Conservation (phyloP, 2,888 invertebrate genomes). For the Meganola albula region DNA sequence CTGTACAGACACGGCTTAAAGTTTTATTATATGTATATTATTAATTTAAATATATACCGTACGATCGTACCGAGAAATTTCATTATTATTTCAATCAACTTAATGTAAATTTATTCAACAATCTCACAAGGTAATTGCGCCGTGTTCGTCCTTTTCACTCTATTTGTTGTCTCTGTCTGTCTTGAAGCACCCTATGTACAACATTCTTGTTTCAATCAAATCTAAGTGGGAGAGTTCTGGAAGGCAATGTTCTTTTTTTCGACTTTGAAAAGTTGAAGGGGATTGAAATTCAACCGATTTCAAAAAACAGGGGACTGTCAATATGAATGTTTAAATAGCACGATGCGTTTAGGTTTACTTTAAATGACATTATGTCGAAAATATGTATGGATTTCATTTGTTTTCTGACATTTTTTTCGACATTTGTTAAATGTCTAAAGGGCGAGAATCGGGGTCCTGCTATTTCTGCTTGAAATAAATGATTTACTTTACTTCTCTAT, state of each 20-base stretch:
- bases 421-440: no score
- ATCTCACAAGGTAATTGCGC: slow-evolving; percentile 77
- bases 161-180: slow-evolving; percentile 32
- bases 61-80: slow-evolving; percentile 72
- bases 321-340: no score
- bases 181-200: slow-evolving; percentile 53
- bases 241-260: slow-evolving; percentile 51
- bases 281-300: no score
- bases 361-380: no score
- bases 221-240: slow-evolving; percentile 49
- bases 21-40: slow-evolving; percentile 73
- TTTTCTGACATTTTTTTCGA: no score
- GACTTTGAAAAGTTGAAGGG: no score
- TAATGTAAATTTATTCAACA: slow-evolving; percentile 78
- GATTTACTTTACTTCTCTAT: no score
- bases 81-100: slow-evolving; percentile 79
- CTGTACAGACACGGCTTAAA: neutral
- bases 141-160: slow-evolving; percentile 44
- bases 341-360: no score
- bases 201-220: slow-evolving; percentile 76
- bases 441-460: no score
- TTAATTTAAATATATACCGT: slow-evolving; percentile 75
- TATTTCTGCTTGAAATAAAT: no score
- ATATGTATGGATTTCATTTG: no score
- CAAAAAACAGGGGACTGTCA: no score